Evolutionary conservation across 2,113 vertebrate species (phyloP).

Genomic region (Coryphaenoides rupestris): DNA sequence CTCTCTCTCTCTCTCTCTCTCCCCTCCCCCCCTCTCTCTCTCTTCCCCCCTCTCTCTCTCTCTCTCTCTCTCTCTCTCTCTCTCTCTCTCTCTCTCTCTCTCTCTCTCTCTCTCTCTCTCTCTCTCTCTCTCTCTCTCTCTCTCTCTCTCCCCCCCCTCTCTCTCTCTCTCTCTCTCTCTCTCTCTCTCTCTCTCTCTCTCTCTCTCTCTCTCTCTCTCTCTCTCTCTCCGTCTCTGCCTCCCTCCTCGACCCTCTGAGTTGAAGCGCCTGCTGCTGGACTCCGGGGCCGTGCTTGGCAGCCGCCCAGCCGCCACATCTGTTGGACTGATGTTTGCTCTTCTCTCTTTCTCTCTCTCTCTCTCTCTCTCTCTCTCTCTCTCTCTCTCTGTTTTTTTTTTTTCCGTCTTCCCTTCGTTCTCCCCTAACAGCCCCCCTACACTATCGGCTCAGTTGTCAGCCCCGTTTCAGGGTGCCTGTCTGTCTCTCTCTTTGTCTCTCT

Average conservation of each 20-base stretch:
- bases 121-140: too few species aligned
- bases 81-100: too few species aligned
- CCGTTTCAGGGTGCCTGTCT: constrained; percentile 52
- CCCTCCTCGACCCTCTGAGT: constrained; percentile 58
- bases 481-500: constrained; percentile 2
- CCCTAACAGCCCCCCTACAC: constrained; percentile 50
- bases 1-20: too few species aligned
- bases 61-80: too few species aligned
- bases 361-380: too few species aligned
- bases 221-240: constrained; percentile 38
- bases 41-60: too few species aligned
- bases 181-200: not conserved
- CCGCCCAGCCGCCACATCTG: constrained; percentile 75
- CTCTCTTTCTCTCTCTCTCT: constrained; percentile 16
- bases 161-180: too few species aligned
- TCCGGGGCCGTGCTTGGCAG: constrained; percentile 61
- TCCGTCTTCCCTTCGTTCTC: constrained; percentile 8
- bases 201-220: constrained; percentile 32
- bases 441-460: constrained; percentile 63
- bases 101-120: too few species aligned
- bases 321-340: constrained; percentile 66
- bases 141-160: too few species aligned
- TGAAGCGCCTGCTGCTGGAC: constrained; percentile 58
- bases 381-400: too few species aligned
- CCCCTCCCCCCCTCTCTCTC: too few species aligned